Conservation (phyloP, 2,113 vertebrate species). For the Spea bombifrons region DNA sequence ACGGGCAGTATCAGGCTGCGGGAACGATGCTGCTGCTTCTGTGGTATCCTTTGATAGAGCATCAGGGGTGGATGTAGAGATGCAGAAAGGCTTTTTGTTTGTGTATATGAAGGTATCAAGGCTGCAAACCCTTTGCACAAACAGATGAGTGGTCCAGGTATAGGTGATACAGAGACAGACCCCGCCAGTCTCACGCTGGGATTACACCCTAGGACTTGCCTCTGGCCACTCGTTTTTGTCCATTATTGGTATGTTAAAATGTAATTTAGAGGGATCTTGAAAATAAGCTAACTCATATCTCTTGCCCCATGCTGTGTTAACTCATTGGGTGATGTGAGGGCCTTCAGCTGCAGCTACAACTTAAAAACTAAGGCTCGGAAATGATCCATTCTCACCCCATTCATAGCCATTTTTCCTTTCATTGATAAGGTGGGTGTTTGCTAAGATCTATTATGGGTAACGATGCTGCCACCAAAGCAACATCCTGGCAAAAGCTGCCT, state of each 20-base stretch:
- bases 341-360: neutral
- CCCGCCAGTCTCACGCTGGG: neutral
- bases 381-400: neutral
- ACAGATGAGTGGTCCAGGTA: conserved; percentile 15
- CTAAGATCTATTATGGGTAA: neutral
- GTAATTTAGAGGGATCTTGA: neutral
- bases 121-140: neutral
- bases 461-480: neutral
- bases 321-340: neutral
- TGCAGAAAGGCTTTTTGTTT: conserved; percentile 2
- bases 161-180: neutral
- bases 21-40: conserved; percentile 15
- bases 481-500: conserved; percentile 12
- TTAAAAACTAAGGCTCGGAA: neutral
- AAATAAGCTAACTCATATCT: neutral
- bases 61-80: conserved; percentile 1
- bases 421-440: neutral
- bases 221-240: neutral
- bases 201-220: neutral
- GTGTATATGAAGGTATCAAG: neutral
- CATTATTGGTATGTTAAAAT: neutral
- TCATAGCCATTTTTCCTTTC: neutral
- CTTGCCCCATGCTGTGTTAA: neutral
- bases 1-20: conserved; percentile 36
- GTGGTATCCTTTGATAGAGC: conserved; percentile 31